Conservation (phyloP, 2,888 invertebrate species). For the Rhamphomyia laevipes region DNA sequence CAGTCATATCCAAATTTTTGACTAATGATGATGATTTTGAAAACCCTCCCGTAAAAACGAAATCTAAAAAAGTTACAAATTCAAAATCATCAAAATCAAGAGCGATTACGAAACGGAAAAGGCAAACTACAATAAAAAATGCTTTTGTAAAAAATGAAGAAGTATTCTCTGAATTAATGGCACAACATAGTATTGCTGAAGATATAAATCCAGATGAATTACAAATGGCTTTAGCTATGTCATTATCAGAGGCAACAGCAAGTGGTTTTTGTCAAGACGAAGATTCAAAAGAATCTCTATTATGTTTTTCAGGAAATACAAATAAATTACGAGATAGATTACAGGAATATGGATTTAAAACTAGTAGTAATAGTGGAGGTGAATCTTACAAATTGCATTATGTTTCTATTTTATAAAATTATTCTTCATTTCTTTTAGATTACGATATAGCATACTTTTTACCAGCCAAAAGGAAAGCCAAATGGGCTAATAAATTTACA, state of each 20-base stretch:
- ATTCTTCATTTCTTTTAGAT: conserved; percentile 18
- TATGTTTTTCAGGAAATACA: conserved; percentile 16
- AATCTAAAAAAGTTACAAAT: conserved; percentile 15
- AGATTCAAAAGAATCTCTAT: conserved; percentile 2
- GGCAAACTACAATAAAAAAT: conserved; percentile 28
- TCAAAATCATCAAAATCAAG: conserved; percentile 7
- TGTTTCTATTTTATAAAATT: background rate
- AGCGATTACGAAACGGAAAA: conserved; percentile 16
- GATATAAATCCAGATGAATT: conserved; percentile 53
- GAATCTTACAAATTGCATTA: background rate
- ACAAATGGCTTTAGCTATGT: conserved; percentile 54
- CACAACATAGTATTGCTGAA: conserved; percentile 31
- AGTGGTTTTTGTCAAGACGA: conserved; percentile 15
- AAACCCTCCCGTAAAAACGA: conserved; percentile 11
- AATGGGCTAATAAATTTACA: conserved; percentile 35
- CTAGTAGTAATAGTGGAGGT: conserved; percentile 6
- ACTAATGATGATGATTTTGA: conserved; percentile 17
- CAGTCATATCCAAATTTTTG: background rate
- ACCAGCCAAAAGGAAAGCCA: conserved; percentile 21
- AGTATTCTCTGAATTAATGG: conserved; percentile 29
- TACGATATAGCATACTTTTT: conserved; percentile 22
- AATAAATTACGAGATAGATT: conserved; percentile 41
- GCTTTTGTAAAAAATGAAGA: conserved; percentile 31
- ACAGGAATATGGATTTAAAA: conserved; percentile 49
- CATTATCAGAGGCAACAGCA: conserved; percentile 41